Conservation (phyloP, 2,113 vertebrate species). For the Emydocephalus ijimae region DNA sequence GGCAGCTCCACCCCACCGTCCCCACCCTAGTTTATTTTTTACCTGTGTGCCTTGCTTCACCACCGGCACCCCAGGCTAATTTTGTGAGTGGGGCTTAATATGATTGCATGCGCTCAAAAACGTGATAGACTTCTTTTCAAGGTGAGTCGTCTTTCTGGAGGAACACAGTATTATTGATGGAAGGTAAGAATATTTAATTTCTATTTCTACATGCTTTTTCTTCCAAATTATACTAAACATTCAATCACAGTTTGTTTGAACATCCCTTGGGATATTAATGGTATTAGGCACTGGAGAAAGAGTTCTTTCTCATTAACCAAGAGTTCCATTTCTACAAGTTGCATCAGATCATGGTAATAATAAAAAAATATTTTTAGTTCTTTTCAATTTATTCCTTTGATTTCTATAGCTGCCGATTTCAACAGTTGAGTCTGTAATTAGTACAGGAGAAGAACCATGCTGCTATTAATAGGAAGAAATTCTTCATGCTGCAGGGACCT, state of each 20-base stretch:
- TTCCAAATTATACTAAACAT: background rate
- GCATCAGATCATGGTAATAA: background rate
- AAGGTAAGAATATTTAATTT: background rate
- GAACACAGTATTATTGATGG: background rate
- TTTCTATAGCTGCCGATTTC: background rate
- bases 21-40: no score
- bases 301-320: background rate
- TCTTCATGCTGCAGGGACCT: constrained; percentile 13
- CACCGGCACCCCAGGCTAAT: no score
- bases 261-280: background rate
- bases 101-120: no score
- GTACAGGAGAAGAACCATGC: background rate
- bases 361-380: background rate
- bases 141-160: no score
- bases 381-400: background rate
- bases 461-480: background rate
- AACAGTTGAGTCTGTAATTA: background rate
- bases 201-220: background rate
- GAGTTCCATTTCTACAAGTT: background rate
- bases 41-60: no score
- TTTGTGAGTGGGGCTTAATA: no score
- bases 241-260: background rate
- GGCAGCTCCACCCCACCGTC: no score
- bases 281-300: background rate
- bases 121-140: no score